A percentile compares a stretch with the other conserved stretches of the same genome.
Evolutionary conservation across 53 echinoderm and acorn worm genomes (phyloP).

Genomic region (Holothuria leucospilota): DNA sequence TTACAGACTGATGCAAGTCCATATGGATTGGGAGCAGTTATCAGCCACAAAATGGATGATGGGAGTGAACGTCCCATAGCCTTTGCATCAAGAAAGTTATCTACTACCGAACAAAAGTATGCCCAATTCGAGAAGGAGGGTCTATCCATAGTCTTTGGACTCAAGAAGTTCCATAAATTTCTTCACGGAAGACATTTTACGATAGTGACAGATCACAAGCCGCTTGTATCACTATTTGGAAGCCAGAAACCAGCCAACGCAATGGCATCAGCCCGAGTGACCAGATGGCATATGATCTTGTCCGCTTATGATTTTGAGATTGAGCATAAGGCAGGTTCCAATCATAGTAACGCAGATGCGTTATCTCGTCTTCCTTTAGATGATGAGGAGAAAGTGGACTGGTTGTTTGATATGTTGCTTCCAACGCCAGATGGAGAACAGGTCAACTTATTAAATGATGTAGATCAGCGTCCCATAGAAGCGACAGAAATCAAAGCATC

Average conservation of each 20-base stretch:
- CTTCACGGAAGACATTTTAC: conserved; percentile 50
- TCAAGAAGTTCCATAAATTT: conserved; percentile 69
- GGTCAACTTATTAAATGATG: conserved; percentile 39
- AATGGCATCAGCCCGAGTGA: conserved; percentile 52
- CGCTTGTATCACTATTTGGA: conserved; percentile 25
- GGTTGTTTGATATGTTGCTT: conserved; percentile 22
- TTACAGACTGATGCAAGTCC: conserved; percentile 74
- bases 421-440: background rate
- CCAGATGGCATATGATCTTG: conserved; percentile 57
- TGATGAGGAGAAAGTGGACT: background rate
- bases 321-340: conserved; percentile 49
- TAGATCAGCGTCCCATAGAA: background rate
- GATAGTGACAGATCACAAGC: conserved; percentile 56
- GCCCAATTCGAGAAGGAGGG: conserved; percentile 47
- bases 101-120: conserved; percentile 59
- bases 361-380: conserved; percentile 55
- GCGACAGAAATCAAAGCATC: no score
- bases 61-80: conserved; percentile 63
- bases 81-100: conserved; percentile 64
- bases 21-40: conserved; percentile 66
- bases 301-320: conserved; percentile 56
- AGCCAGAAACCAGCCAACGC: conserved; percentile 57
- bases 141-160: conserved; percentile 59
- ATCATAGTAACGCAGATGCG: conserved; percentile 66
- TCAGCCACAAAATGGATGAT: conserved; percentile 58